Base-by-base conservation (phyloP, 2,797 vertebrate genomes). In the Pipistrellus pipistrellus region DNA sequence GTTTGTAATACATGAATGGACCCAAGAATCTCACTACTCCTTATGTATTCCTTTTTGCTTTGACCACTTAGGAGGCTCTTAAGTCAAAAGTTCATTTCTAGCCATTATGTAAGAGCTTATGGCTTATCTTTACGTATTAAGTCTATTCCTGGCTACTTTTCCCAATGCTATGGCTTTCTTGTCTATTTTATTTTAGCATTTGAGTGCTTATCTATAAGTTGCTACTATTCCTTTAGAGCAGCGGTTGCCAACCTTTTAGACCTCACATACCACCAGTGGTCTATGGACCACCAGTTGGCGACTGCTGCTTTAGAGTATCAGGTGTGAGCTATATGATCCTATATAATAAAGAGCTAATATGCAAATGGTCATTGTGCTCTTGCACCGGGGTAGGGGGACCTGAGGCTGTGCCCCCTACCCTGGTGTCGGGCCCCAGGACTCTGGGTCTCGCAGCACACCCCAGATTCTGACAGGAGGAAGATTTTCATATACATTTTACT, bases 21-120 rank as follows among this genome's bases (percentile, higher is more conserved):
- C 71, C 11, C 35, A 71, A 11, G 17, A 93, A 72, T 90, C 35
- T 53, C 88, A 59, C 11, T 83, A 55, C 6, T 68, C 69, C 35
- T 80, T 51, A 12, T 81, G 20, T 75, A 81, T 87, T 64, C 35
- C 46, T 75, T 69, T 92, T 91, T 53, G 76, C 53, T 81, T 80
- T 90, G 90, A 38, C 20, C 25, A 72, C 13, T 38, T 38, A 71
- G 66, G 71, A 95, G 71, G 17, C 32, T 64, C 80, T 59, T 64
- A 88, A 82, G 62, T 90, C 73, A 91, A 91, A 78, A 93, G 17
- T 15, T 38, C 20, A 46, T 68, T 76, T 75, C 32, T 59, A 83
- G 51, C 64, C 32, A 62, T 38, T 30, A 3, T 41, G 2, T 91
- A 85, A 78, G 87, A 85, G 7, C 48, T n/a, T 14, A 8, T 35